Evolutionary conservation across 1,140 invertebrate species (phyloP), one percentile per base, ranked within the genome.

Genomic region (Cherax destructor): DNA sequence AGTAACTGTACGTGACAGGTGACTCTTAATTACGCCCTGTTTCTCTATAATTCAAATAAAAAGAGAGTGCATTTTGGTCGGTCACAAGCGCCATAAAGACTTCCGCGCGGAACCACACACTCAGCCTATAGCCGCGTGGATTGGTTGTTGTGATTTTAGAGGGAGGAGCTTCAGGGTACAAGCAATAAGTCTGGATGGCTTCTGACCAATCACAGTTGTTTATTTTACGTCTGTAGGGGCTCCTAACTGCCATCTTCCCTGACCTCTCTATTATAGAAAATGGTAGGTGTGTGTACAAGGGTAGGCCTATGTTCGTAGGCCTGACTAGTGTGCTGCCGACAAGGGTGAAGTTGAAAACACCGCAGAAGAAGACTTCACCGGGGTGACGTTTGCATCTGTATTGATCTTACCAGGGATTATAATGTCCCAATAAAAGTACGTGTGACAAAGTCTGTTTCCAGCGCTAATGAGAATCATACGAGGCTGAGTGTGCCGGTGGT

Each of bases 191-290:
- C 52, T 79, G 83, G 83, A 84, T 85, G 88, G 72, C 88, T 91
- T 41, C 88, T 91, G 83, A 91, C 88, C 88, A 91, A 91, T 91
- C 88, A 91, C 81, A 47, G 74, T 76, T 91, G 88, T 85, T 91
- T 91, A 91, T 85, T 61, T 61, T 78, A n/a, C 50, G 88, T 65
- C 88, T 83, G 72, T 47, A 69, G 88, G 88, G 83, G 83, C 52
- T 91, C 81, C 88, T 79, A 91, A 85, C 88, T 91, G 88, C 88
- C 88, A 91, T 91, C 88, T 91, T 91, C 85, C 79, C 88, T 91
- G 83, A 91, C 83, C 88, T 91, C 81, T 91, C 79, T 84, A 91
- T 91, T 91, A 72, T 77, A 91, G 88, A 91, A 91, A 91, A 91
- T 91, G 88, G 88, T 83, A 91, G 88, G 56, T 76, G 72, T 30